Evolutionary conservation across 2,888 invertebrate species (phyloP), one percentile per base, ranked within the genome.

Genomic region (Drosophila paracracens): DNA sequence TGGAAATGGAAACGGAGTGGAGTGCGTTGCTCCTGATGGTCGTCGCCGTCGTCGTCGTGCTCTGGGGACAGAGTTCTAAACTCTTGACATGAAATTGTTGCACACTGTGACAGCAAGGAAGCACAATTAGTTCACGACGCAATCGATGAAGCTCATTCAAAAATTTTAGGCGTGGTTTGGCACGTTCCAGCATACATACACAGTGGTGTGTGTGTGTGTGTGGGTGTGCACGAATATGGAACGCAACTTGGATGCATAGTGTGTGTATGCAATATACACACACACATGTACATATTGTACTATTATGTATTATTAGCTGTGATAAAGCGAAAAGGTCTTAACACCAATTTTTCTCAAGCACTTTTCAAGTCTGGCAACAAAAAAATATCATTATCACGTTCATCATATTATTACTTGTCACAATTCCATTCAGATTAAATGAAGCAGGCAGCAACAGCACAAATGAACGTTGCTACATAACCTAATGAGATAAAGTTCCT

Each of bases 61-160:
- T 87, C 74, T 69, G 75, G 72, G 70, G 74, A 76, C 84, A 82
- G 79, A 84, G 85, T 76, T 80, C 71, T 89, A 85, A 85, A 80
- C 85, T 82, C 87, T 90, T 90, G 82, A 87, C 83, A 87, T 82
- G 75, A 78, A 87, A 83, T 76, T 82, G 83, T 71, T 73, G 73
- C 72, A 83, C 87, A 87, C 87, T 87, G 74, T 35, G 36, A n/a
- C 46, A 52, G 53, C 65, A 82, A 70, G 58, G 63, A 77, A 70
- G 70, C 68, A 74, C 70, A 79, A 73, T 72, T 81, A 81, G 68
- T 81, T 74, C 53, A 67, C 50, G 52, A 54, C 53, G 65, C 56
- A 57, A 57, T 77, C 40, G 58, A 72, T 69, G 63, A 25, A 66
- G 58, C 52, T 58, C 46, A 69, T 66, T 69, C 48, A 68, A 72